Conservation (phyloP, 2,113 vertebrate genomes). For the Myodes glareolus region DNA sequence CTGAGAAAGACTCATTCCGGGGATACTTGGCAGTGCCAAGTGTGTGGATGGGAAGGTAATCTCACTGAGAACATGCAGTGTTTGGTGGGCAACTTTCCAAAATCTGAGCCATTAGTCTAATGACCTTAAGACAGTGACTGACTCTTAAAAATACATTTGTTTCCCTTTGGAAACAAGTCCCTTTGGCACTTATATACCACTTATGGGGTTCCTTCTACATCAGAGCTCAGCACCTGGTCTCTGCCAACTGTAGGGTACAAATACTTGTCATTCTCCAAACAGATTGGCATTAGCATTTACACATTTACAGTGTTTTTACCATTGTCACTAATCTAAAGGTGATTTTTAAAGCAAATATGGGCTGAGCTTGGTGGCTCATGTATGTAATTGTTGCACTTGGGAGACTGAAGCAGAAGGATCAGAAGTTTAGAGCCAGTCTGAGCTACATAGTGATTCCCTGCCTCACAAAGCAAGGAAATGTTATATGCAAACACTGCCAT, state of each 20-base stretch:
- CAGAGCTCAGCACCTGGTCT: not conserved
- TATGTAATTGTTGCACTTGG: not conserved
- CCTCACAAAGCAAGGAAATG: not conserved
- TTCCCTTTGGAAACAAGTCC: too few relatives aligned
- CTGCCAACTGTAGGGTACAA: not conserved
- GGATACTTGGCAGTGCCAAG: not conserved
- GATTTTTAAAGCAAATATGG: not conserved
- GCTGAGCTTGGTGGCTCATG: not conserved
- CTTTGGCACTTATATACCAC: not conserved
- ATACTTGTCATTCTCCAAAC: not conserved
- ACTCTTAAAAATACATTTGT: not conserved
- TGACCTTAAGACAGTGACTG: not conserved
- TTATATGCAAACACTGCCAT: not conserved
- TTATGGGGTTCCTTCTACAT: not conserved
- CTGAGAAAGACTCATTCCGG: not conserved
- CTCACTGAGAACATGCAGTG: not conserved
- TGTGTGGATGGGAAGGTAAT: not conserved
- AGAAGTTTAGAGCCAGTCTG: not conserved
- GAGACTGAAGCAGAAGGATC: not conserved
- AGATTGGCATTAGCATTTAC: not conserved
- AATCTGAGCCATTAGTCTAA: slow-evolving; percentile 8
- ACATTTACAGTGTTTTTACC: not conserved
- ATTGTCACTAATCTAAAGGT: not conserved
- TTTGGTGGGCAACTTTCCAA: not conserved
- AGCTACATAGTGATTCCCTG: not conserved